Base-by-base conservation (phyloP, 2,888 invertebrate species). In the Sphaerophoria rueppellii region DNA sequence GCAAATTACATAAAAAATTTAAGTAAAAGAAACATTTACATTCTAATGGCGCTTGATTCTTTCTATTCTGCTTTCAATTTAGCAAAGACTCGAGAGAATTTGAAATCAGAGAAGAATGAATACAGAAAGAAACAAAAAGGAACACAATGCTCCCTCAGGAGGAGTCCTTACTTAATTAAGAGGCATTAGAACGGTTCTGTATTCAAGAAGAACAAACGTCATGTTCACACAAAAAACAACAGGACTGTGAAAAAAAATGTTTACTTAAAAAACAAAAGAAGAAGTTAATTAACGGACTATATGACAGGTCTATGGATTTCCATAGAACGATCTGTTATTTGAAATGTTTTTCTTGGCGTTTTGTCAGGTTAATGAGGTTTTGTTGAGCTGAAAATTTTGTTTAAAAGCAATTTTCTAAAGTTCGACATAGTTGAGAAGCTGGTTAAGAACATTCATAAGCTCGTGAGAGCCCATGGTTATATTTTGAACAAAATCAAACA, bases 161-260 rank as follows among this genome's bases (percentile, higher is more conserved):
- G 57, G 55, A 43, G 9, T 46, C 12, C 63, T 69, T 78, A 82
- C 78, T 78, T 82, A 79, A 82, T 82, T 82, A 79, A 74, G 63
- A 60, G 54, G 48, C 74, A 82, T 82, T 75, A 74, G 74, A 71
- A 65, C 48, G n/a, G 32, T 61, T 52, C 52, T 60, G 65, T 65
- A 65, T 69, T 65, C 34, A 14, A 50, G 34, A 72, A 24, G 11
- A 9, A 52, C 37, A 69, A 40, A 24, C 6, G n/a, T 55, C 32
- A n/a, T 46, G 32, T 40, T 9, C 46, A 48, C 24, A 70, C 46
- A 48, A 14, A 70, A 34, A 57, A 7, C 5, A 12, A 40, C 48
- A 65, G 43, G 16, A 63, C 14, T 52, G 65, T 65, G 48, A 16
- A 37, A 12, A 12, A 37, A 37, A 9, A 63, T 37, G 50, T 37